phyloP scores from a whole-genome alignment of 2,797 vertebrate genomes.

The Acomys russatus region DNA sequence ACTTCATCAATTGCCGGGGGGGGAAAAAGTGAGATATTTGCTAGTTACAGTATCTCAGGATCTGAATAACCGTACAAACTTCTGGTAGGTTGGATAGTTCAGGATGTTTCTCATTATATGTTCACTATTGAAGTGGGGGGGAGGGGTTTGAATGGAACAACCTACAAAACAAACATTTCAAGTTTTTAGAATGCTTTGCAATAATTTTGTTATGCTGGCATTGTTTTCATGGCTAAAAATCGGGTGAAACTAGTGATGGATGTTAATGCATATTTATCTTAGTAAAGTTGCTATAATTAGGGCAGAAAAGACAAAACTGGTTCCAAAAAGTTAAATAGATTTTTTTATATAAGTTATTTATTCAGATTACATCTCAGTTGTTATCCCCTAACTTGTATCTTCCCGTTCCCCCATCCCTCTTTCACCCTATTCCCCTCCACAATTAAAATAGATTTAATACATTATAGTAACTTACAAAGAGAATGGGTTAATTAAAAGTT shows the following conservation, averaged over 20 bases:
- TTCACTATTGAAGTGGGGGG: constrained; percentile 45
- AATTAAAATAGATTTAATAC: constrained; percentile 47
- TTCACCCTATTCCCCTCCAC: too few relatives aligned
- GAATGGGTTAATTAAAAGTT: neutral
- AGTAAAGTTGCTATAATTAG: constrained; percentile 39
- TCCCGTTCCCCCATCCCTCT: too few relatives aligned
- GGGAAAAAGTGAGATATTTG: constrained; percentile 73
- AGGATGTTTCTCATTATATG: constrained; percentile 23
- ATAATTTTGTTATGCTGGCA: constrained; percentile 44
- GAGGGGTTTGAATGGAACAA: constrained; percentile 13
- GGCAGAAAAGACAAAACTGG: constrained; percentile 58
- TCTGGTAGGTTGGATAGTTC: constrained; percentile 64
- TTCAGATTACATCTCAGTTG: too few relatives aligned
- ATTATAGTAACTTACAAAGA: constrained; percentile 25
- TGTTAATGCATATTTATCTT: constrained; percentile 26
- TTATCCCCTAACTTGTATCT: too few relatives aligned
- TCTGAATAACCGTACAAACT: constrained; percentile 58
- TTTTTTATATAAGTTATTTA: neutral
- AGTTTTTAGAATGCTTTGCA: constrained; percentile 37
- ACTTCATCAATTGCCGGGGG: constrained; percentile 65
- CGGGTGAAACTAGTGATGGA: constrained; percentile 40
- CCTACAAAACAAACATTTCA: constrained; percentile 56
- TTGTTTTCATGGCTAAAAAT: constrained; percentile 32
- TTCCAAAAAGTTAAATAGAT: constrained; percentile 48
- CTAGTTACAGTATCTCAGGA: constrained; percentile 65